Percentiles rank a stretch among this genome's conserved stretches.
Evolutionary conservation across 2,113 vertebrate species (phyloP).

Genomic region (Megaceryle torquata): DNA sequence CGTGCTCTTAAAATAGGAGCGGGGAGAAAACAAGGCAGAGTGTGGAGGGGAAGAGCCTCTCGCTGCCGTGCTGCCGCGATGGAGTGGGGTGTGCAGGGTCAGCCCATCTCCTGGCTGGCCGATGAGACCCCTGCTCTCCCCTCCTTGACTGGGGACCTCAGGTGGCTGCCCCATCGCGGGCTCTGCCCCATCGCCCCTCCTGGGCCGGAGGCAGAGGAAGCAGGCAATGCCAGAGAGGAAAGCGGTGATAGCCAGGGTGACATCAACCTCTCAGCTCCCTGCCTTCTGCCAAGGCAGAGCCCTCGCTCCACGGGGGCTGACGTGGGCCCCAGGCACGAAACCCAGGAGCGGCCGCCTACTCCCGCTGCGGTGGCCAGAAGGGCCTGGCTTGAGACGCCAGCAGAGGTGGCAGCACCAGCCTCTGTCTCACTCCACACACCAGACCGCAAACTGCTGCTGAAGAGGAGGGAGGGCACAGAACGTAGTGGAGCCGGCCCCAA

Average conservation of each 20-base stretch:
- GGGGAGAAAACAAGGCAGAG: neutral
- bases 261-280: neutral
- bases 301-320: accelerated
- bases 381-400: neutral
- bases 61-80: accelerated
- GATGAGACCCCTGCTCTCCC: neutral
- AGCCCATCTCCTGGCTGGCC: accelerated
- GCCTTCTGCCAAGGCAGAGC: neutral
- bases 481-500: neutral
- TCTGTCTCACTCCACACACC: accelerated
- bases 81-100: accelerated
- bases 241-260: neutral
- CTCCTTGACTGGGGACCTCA: accelerated
- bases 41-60: neutral
- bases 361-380: neutral
- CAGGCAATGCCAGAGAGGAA: neutral
- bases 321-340: accelerated
- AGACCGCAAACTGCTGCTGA: accelerated
- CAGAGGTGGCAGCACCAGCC: neutral
- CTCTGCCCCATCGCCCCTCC: neutral
- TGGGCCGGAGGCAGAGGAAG: neutral
- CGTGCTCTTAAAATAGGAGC: slow-evolving; percentile 61
- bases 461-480: neutral
- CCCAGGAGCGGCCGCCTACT: neutral
- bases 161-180: neutral